Evolutionary conservation across 2,888 invertebrate species (phyloP).

Genomic region (Drosophila longiperda): DNA sequence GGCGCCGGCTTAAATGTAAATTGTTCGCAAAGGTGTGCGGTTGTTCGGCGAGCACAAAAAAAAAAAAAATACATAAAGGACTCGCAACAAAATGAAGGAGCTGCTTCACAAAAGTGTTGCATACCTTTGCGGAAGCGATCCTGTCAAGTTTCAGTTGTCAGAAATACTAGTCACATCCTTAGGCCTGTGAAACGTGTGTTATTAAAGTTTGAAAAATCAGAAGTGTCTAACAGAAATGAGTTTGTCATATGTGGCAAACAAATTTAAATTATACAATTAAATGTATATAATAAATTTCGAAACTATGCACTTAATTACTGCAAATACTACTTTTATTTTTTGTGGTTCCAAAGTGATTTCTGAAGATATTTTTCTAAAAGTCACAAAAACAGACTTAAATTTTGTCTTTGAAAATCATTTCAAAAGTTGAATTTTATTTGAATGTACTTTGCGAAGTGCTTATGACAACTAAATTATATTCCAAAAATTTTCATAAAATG

Average conservation of each 20-base stretch:
- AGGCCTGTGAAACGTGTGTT: neutral
- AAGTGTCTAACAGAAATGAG: neutral
- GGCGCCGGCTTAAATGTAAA: conserved; percentile 77
- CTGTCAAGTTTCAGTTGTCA: neutral
- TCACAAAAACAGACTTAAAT: neutral
- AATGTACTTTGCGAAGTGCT: neutral
- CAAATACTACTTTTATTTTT: neutral
- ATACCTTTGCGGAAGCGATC: conserved; percentile 36
- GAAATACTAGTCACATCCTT: neutral
- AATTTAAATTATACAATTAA: neutral
- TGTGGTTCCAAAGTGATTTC: neutral
- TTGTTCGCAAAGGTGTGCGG: conserved; percentile 79
- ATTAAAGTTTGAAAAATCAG: too few relatives aligned
- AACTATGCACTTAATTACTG: neutral
- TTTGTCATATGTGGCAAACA: neutral
- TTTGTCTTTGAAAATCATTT: neutral
- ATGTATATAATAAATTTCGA: neutral
- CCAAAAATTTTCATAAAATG: neutral
- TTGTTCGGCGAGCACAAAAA: conserved; percentile 40
- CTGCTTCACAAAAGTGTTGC: conserved; percentile 23
- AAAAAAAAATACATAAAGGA: neutral
- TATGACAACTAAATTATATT: neutral
- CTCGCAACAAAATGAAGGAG: neutral
- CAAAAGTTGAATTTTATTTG: neutral
- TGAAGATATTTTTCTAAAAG: neutral